Base-by-base conservation (phyloP, 2,113 vertebrate genomes). In the Haemorhous mexicanus region DNA sequence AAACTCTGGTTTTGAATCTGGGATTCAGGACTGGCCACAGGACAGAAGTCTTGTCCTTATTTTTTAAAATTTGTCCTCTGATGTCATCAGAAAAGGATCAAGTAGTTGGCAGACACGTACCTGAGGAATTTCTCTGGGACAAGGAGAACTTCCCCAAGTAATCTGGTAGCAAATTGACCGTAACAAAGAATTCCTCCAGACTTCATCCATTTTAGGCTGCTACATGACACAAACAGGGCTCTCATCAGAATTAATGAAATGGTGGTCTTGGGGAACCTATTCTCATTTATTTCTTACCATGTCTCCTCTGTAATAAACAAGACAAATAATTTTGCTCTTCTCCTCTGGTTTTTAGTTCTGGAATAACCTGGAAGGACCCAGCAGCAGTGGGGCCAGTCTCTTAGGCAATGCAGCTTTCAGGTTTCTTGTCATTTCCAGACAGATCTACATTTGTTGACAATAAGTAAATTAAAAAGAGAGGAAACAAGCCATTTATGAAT, bases 361-460 rank as follows among this genome's bases (percentile, higher is more conserved):
- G 30, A 94, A 56, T 21, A 69, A 78, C 30, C 33, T 61, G n/a
- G n/a, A 87, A 33, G 70, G 24, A 68, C 26, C 8, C 0, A 1
- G 0, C 22, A 66, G 44, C 82, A 61, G 17, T 1, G 1, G 20
- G 11, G 16, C 10, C 58, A 59, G 53, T 52, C 73, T 90, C 32
- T 84, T 46, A 58, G 32, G 24, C 53, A 73, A 85, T 73, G 46
- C 11, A 49, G 11, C 27, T 79, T 70, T 94, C 66, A 58, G 58
- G 21, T 56, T 79, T n/a, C 55, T 95, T 83, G 67, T 16, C 33
- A 32, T 91, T 95, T 95, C 55, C 62, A 76, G 66, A 30, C n/a
- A 91, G 37, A 76, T 61, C 26, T 67, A 64, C 44, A 87, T 91
- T 95, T 93, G 62, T 85, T 93, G 74, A 94, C 74, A 85, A 82